Percentiles rank a stretch among this genome's conserved stretches.
Evolutionary conservation across 30 jellyfish, hydroid and myxozoan genomes (phyloP).

Genomic region (Clytia hemisphaerica): DNA sequence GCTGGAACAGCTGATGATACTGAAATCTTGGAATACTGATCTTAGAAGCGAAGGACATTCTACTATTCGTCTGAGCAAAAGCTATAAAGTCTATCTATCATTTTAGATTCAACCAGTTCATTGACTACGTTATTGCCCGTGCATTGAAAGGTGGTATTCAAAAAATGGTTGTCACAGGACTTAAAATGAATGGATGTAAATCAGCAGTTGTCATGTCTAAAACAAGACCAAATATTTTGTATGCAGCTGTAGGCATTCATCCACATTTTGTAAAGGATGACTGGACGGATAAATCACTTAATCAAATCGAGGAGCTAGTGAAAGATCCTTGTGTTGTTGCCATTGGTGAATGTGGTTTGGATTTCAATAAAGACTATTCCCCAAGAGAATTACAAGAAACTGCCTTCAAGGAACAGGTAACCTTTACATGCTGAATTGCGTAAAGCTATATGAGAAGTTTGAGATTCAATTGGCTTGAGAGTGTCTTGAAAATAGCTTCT

Average conservation of each 20-base stretch:
- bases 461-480: neutral
- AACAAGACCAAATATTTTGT: constrained; percentile 74
- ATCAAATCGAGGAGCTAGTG: constrained; percentile 55
- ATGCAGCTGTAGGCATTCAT: constrained; percentile 91
- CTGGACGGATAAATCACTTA: constrained; percentile 65
- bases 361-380: constrained; percentile 75
- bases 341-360: constrained; percentile 92
- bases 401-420: constrained; percentile 86
- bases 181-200: constrained; percentile 51
- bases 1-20: too few relatives aligned
- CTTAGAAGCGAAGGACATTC: too few relatives aligned
- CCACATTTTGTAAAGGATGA: constrained; percentile 91
- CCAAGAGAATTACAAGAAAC: constrained; percentile 83
- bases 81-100: too few relatives aligned
- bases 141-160: constrained; percentile 92
- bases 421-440: neutral
- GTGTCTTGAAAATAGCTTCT: neutral
- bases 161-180: constrained; percentile 85
- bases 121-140: constrained; percentile 81
- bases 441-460: neutral
- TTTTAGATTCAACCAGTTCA: constrained; percentile 36
- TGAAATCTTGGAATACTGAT: too few relatives aligned
- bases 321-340: constrained; percentile 73
- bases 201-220: constrained; percentile 92
- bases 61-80: too few relatives aligned